Evolutionary conservation across 2,113 vertebrate genomes (phyloP).

Genomic region (Calyptomena viridis): DNA sequence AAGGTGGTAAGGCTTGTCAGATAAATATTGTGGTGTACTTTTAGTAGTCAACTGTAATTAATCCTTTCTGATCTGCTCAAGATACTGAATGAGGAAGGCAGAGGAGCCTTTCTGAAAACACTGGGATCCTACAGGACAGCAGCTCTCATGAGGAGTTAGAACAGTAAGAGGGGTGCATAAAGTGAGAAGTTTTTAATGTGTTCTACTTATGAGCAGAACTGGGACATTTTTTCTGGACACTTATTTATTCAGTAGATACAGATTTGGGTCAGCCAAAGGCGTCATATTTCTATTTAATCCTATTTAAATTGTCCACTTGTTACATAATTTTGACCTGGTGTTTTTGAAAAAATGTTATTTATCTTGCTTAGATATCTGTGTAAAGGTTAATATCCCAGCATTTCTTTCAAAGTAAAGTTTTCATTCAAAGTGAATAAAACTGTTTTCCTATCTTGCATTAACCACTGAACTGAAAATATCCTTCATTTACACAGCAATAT

Average conservation of each 20-base stretch:
- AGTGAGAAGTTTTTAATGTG: background rate
- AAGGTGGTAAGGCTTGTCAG: background rate
- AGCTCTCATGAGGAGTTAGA: background rate
- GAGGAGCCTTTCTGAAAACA: background rate
- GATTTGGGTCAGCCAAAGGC: background rate
- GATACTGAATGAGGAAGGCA: background rate
- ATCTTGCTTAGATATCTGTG: background rate
- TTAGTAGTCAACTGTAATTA: background rate
- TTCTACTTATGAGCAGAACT: background rate
- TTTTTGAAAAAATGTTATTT: background rate
- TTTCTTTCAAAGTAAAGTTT: background rate
- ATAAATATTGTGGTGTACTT: background rate
- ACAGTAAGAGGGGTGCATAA: background rate
- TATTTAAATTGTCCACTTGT: background rate
- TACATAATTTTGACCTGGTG: background rate
- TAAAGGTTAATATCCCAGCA: background rate
- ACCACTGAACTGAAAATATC: constrained; percentile 38
- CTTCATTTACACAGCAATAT: background rate
- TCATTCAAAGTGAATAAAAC: background rate
- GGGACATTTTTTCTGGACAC: background rate
- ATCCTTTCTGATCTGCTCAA: background rate
- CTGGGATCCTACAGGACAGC: background rate
- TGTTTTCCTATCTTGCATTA: background rate
- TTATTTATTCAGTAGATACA: constrained; percentile 9
- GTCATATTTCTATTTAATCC: background rate